Conservation (phyloP, 2,797 vertebrate genomes). For the Lates japonicus region DNA sequence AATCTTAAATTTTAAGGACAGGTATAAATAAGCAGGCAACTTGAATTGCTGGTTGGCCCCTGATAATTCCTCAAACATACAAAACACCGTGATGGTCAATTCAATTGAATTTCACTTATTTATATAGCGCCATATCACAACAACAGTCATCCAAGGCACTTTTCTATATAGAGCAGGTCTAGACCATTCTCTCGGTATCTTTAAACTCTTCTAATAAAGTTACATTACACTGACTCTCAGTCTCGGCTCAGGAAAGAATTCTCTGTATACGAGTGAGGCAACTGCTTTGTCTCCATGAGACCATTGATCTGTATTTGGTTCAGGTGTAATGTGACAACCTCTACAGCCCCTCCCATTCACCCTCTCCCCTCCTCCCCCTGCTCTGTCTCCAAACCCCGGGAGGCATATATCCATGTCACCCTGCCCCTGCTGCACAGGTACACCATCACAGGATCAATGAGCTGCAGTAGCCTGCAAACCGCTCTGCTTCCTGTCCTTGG, state of each 20-base stretch:
- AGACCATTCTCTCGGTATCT: too few species aligned
- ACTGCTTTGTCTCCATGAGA: constrained; percentile 36
- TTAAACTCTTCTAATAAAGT: not conserved
- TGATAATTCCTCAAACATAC: not conserved
- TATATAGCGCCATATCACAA: too few species aligned
- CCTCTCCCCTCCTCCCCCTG: not conserved
- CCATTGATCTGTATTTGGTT: constrained; percentile 69
- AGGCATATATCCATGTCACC: constrained; percentile 78
- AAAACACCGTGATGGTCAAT: too few species aligned
- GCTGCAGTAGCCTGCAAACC: constrained; percentile 17
- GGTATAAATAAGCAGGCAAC: too few species aligned
- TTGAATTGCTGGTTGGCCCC: not conserved
- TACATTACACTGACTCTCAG: not conserved
- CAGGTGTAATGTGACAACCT: constrained; percentile 70
- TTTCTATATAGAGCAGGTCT: too few species aligned
- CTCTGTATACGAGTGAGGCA: constrained; percentile 18
- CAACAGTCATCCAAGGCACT: too few species aligned
- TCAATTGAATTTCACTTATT: too few species aligned
- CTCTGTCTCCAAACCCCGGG: constrained; percentile 51
- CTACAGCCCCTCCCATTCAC: constrained; percentile 13
- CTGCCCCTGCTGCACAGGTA: constrained; percentile 72
- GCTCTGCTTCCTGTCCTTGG: not conserved
- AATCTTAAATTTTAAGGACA: too few species aligned
- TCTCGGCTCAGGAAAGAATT: constrained; percentile 24
- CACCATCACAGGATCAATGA: constrained; percentile 49